Evolutionary conservation across 2,797 vertebrate genomes (phyloP).

Genomic region (Cuniculus paca): DNA sequence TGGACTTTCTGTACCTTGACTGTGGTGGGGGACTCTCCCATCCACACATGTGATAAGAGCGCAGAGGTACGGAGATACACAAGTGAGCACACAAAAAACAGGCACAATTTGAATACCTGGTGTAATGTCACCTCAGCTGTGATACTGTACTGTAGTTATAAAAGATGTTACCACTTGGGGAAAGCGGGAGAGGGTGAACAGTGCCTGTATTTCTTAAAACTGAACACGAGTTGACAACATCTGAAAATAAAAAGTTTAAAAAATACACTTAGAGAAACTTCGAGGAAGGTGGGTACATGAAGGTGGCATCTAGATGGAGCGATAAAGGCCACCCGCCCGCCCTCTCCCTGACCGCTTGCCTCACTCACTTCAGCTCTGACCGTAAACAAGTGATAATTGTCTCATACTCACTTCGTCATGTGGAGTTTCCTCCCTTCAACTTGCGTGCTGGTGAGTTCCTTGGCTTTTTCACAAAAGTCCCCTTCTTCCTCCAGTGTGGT

Average conservation of each 20-base stretch:
- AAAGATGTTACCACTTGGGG: neutral
- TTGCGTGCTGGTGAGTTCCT: neutral
- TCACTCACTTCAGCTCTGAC: neutral
- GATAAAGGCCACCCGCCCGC: neutral
- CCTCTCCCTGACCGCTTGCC: neutral
- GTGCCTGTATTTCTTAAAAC: neutral
- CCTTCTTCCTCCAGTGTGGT: neutral
- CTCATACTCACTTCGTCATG: neutral
- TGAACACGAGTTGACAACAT: neutral
- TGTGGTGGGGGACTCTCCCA: neutral
- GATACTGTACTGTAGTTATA: accelerated
- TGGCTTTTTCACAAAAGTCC: neutral
- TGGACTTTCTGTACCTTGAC: neutral
- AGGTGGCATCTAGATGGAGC: neutral
- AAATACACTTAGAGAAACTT: neutral
- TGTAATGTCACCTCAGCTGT: neutral
- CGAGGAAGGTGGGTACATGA: neutral
- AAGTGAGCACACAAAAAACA: neutral
- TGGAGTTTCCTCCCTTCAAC: too few relatives aligned
- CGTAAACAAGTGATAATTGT: accelerated
- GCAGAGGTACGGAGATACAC: neutral
- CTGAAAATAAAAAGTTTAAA: neutral
- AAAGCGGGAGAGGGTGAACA: neutral
- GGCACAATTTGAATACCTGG: neutral
- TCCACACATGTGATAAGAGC: neutral